Conservation (phyloP, 2,888 invertebrate genomes). For the Melangyna quadrimaculata region DNA sequence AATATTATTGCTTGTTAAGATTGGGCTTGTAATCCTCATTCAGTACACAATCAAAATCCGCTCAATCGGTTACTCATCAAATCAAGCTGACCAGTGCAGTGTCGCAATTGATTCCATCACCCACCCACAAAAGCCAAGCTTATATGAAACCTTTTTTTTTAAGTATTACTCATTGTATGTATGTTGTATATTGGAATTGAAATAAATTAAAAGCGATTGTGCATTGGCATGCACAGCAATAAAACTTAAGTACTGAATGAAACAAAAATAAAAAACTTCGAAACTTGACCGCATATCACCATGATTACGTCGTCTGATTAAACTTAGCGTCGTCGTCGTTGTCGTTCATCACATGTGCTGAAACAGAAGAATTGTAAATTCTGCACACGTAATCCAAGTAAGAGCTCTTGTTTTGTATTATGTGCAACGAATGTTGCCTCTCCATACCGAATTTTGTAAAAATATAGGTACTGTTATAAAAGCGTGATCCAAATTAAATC, state of each 20-base stretch:
- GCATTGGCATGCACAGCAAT: conserved; percentile 53
- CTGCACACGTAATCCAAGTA: conserved; percentile 37
- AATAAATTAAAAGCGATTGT: conserved; percentile 35
- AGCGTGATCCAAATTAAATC: not conserved
- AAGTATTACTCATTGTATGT: conserved; percentile 32
- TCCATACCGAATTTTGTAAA: conserved; percentile 33
- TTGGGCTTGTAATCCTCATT: not conserved
- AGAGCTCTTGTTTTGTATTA: conserved; percentile 54
- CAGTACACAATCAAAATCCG: not conserved
- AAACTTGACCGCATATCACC: conserved; percentile 55
- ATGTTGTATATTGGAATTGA: not conserved
- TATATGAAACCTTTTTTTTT: conserved; percentile 10
- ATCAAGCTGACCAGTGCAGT: conserved; percentile 4
- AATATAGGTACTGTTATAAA: not conserved
- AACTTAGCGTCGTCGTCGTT: conserved; percentile 4
- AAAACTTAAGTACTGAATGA: conserved; percentile 32
- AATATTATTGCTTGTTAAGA: not conserved
- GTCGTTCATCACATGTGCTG: not conserved
- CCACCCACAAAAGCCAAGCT: conserved; percentile 36
- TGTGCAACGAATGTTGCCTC: conserved; percentile 28
- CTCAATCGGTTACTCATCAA: not conserved
- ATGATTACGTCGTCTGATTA: conserved; percentile 20
- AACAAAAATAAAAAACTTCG: conserved; percentile 8
- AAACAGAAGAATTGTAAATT: conserved; percentile 22
- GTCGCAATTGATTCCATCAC: conserved; percentile 30